A percentile compares a stretch with the other conserved stretches of the same genome.
phyloP scores from a whole-genome alignment of 2,888 invertebrate genomes.

The Gisinianus flammeolus region DNA sequence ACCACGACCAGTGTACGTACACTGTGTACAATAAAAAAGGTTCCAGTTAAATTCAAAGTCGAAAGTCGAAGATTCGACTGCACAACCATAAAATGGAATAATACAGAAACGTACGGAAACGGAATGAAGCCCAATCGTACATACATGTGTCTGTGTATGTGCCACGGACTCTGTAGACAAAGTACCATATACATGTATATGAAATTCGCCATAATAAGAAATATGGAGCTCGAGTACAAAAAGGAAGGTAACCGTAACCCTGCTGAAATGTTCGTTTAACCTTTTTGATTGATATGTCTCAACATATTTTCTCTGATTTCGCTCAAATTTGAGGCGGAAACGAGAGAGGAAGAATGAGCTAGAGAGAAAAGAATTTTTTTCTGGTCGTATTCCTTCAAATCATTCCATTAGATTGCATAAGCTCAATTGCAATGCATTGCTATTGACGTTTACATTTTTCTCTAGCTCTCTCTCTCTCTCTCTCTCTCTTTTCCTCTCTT shows the following conservation, averaged over 20 bases:
- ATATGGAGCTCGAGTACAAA: not conserved
- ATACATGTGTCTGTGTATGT: not conserved
- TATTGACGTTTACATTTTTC: slow-evolving; percentile 31
- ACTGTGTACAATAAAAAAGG: too few relatives aligned
- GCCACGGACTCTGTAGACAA: not conserved
- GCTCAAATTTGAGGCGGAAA: not conserved
- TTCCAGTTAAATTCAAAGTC: too few relatives aligned
- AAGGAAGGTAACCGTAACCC: not conserved
- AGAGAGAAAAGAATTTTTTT: slow-evolving; percentile 2
- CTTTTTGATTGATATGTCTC: slow-evolving; percentile 21
- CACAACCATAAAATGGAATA: not conserved
- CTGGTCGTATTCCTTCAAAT: not conserved
- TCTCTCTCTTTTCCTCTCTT: not conserved
- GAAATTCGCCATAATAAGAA: not conserved
- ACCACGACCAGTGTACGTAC: too few relatives aligned
- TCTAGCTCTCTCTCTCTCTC: not conserved
- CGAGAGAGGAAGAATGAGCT: too few relatives aligned
- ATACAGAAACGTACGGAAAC: too few relatives aligned
- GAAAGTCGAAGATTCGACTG: not conserved
- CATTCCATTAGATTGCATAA: slow-evolving; percentile 10
- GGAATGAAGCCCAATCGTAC: too few relatives aligned
- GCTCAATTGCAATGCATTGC: slow-evolving; percentile 12
- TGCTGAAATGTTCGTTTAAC: slow-evolving; percentile 11
- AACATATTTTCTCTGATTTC: slow-evolving; percentile 6
- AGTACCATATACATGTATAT: not conserved